phyloP scores from a whole-genome alignment of 2,888 invertebrate genomes.

The Oxyteleia sp. region DNA sequence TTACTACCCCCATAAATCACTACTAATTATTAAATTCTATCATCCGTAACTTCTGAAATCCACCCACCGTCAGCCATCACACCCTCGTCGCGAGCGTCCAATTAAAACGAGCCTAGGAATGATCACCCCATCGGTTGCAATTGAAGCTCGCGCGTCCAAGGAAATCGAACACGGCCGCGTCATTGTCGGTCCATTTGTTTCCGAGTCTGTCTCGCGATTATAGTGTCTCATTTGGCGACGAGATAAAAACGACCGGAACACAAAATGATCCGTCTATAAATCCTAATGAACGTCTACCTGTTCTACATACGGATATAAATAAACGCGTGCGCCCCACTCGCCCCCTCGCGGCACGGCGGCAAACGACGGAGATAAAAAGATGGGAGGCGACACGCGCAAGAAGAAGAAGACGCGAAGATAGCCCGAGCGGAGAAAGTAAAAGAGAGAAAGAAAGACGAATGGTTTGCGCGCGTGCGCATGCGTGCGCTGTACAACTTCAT shows the following conservation, averaged over 20 bases:
- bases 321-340: conserved; percentile 68
- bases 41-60: neutral
- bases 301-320: conserved; percentile 79
- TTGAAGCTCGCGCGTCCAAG: conserved; percentile 40
- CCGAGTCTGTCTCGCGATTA: conserved; percentile 77
- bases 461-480: conserved; percentile 77
- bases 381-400: conserved; percentile 46
- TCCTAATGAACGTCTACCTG: conserved; percentile 86
- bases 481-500: conserved; percentile 80
- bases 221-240: conserved; percentile 80
- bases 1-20: no score
- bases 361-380: conserved; percentile 50
- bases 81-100: conserved; percentile 2
- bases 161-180: conserved; percentile 64
- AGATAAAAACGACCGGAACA: conserved; percentile 78
- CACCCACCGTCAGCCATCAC: neutral
- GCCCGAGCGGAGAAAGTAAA: conserved; percentile 65
- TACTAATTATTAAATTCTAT: no score
- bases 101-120: conserved; percentile 6
- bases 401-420: conserved; percentile 66
- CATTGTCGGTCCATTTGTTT: conserved; percentile 73
- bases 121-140: conserved; percentile 29
- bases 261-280: conserved; percentile 85
- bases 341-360: neutral
- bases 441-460: conserved; percentile 74